Evolutionary conservation across 1,140 invertebrate genomes (phyloP).

Genomic region (Wiebesia pumilae): DNA sequence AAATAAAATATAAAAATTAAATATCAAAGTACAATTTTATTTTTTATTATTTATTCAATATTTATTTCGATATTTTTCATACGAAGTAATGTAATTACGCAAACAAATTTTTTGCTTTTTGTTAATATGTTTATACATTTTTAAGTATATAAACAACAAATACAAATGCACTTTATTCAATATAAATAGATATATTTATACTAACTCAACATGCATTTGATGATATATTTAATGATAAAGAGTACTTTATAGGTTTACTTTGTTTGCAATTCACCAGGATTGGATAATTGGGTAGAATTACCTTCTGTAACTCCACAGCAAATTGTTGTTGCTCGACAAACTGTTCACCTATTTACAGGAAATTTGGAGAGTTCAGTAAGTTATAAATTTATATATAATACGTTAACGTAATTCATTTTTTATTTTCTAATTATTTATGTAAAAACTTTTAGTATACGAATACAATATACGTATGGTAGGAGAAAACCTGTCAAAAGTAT

Average conservation of each 20-base stretch:
- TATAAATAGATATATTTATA: not conserved
- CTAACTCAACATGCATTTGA: not conserved
- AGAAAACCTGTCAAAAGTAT: no score
- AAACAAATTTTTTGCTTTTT: not conserved
- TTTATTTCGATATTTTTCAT: not conserved
- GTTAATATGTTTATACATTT: no score
- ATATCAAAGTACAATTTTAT: no score
- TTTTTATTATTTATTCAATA: no score
- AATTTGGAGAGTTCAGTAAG: conserved; percentile 79
- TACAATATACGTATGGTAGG: no score
- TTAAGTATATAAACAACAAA: no score
- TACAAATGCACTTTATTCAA: no score
- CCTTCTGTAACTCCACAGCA: conserved; percentile 83
- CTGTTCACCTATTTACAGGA: conserved; percentile 82
- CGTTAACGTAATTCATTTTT: not conserved
- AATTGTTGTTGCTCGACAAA: conserved; percentile 80
- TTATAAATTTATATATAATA: no score
- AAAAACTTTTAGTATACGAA: not conserved
- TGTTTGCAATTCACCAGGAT: conserved; percentile 80
- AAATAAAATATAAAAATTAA: no score
- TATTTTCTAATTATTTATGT: not conserved
- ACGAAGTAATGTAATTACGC: not conserved
- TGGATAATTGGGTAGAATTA: conserved; percentile 82
- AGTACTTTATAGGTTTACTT: conserved; percentile 78
- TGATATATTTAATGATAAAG: not conserved